Base-by-base conservation (phyloP, 2,888 invertebrate genomes). In the Drosophila paracracens region DNA sequence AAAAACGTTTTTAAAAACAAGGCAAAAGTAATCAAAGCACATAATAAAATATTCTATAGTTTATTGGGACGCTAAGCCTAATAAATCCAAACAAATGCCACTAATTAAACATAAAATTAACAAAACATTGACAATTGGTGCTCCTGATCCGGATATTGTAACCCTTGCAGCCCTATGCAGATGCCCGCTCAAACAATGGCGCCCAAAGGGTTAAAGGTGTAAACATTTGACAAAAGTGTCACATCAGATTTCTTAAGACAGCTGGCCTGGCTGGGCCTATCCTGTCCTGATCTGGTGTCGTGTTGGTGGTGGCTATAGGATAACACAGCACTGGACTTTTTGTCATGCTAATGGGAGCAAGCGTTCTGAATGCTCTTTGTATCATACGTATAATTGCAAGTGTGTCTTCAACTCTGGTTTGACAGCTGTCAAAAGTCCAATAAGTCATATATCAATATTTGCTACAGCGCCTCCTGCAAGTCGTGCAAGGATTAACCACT, bases 351-450 rank as follows among this genome's bases (percentile, higher is more conserved):
- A 80, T 81, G 69, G 68, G 16, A 69, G 61, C 61, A 56, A 27
- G 46, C 61, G 48, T 29, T 40, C 35, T 18, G 46, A 58, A 27
- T 52, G 40, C 64, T 60, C 16, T 36, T 40, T 57, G 27, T 40
- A 13, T 8, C 29, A 57, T 16, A 33, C 29, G 48, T 40, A 63
- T 60, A 60, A 57, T 67, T 71, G 81, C 83, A 81, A 79, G 87
- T 83, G 85, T 68, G 67, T 62, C 68, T 63, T 36, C 58, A 68
- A 50, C 77, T 82, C 58, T 82, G 72, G 88, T 84, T 83, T 91
- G 90, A 89, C 91, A 91, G 89, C 86, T 91, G 91, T 90, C 91
- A 91, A 81, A 83, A 78, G 83, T 83, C 86, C 84, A 91, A 91
- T 90, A 88, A 91, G 84, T 91, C 88, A 89, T 81, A 79, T 72